Percentiles rank a stretch among this genome's conserved stretches.
Conservation (phyloP, 23 tunicate species). For the Styela clava region DNA sequence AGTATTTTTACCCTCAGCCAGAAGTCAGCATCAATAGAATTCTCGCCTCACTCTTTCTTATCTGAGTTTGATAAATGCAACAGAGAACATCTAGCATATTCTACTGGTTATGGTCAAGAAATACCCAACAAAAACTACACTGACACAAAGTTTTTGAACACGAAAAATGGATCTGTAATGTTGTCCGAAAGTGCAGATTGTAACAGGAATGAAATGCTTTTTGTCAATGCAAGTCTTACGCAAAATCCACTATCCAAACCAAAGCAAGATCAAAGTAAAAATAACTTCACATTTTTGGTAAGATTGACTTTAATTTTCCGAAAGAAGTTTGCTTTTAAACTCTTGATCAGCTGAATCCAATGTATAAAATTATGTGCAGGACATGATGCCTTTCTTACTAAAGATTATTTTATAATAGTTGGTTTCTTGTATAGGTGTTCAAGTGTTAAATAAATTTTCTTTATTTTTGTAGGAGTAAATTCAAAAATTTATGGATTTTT, state of each 20-base stretch:
- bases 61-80: constrained; percentile 24
- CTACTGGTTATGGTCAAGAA: background rate
- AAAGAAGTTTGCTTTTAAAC: too few species aligned
- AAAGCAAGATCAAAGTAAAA: background rate
- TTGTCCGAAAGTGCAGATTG: constrained; percentile 12
- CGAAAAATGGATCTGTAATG: constrained; percentile 21
- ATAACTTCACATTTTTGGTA: background rate
- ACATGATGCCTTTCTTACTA: too few species aligned
- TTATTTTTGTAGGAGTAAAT: too few species aligned
- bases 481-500: too few species aligned
- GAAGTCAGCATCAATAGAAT: constrained; percentile 30
- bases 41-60: constrained; percentile 39
- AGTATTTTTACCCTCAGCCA: background rate
- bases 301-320: too few species aligned
- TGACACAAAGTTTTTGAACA: constrained; percentile 5
- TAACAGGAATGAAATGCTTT: constrained; percentile 10
- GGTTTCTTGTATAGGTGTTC: too few species aligned
- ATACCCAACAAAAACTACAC: background rate
- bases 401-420: too few species aligned
- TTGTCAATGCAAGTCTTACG: background rate
- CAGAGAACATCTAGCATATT: background rate
- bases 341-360: too few species aligned
- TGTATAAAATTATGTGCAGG: too few species aligned
- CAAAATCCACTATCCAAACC: constrained; percentile 9
- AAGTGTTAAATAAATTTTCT: too few species aligned